Evolutionary conservation across 2,797 vertebrate genomes (phyloP).

Genomic region (Tragelaphus oryx): DNA sequence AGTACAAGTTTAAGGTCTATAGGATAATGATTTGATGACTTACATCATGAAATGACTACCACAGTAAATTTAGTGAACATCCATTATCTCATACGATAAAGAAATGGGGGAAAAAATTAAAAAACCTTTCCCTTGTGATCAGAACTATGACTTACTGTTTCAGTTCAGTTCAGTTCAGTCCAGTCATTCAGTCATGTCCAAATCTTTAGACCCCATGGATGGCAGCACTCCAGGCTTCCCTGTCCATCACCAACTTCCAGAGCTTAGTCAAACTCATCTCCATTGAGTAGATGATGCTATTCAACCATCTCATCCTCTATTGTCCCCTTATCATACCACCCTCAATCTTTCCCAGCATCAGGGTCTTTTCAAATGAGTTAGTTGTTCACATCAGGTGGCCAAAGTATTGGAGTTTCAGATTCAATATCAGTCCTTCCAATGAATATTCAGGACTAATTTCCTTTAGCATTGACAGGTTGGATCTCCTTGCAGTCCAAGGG

Average conservation of each 20-base stretch:
- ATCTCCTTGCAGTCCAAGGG: not conserved
- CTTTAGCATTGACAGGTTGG: not conserved
- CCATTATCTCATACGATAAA: not conserved
- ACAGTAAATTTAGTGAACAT: not conserved
- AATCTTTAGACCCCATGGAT: not conserved
- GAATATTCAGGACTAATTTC: not conserved
- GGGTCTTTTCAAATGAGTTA: not conserved
- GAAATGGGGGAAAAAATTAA: not conserved
- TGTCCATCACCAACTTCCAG: not conserved
- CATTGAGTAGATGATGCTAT: not conserved
- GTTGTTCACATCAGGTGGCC: not conserved
- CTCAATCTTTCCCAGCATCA: not conserved
- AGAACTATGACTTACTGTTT: not conserved
- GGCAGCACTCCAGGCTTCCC: not conserved
- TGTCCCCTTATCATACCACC: accelerated
- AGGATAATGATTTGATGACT: not conserved
- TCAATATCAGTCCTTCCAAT: not conserved
- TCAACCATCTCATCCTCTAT: not conserved
- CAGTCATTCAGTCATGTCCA: not conserved
- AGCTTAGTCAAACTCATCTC: not conserved
- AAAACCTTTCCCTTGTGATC: not conserved
- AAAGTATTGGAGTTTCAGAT: not conserved
- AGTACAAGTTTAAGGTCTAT: not conserved
- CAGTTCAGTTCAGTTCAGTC: not conserved
- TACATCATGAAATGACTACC: not conserved